These are phyloP conservation scores for Cercopithecus mona DNA, from an alignment of 2,113 vertebrate species.

Conservation along the genomic window DNA sequence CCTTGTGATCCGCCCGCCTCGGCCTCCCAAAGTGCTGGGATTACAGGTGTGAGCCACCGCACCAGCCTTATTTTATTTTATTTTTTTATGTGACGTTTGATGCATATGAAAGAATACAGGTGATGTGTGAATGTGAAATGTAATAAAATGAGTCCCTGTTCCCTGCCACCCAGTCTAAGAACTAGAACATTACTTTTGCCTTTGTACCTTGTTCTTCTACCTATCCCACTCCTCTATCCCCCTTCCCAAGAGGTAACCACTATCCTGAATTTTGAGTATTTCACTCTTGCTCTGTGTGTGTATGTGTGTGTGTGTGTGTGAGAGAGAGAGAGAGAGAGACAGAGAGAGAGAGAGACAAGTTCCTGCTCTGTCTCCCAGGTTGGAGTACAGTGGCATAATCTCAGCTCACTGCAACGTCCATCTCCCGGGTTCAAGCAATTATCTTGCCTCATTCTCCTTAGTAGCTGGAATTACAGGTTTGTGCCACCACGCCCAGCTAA, in stretches of 20 bases:
- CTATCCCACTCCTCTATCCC: not conserved
- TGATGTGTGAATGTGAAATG: not conserved
- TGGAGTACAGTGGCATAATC: not conserved
- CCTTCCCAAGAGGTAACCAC: not conserved
- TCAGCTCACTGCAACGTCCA: too few relatives aligned
- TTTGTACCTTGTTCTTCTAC: not conserved
- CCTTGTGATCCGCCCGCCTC: too few relatives aligned
- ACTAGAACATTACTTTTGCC: not conserved
- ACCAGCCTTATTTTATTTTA: not conserved
- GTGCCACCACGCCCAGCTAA: too few relatives aligned
- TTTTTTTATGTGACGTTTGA: not conserved
- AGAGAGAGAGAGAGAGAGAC: too few relatives aligned
- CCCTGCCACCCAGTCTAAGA: not conserved
- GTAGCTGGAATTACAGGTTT: too few relatives aligned
- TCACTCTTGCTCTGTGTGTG: not conserved
- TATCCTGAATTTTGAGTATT: not conserved
- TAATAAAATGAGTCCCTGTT: not conserved
- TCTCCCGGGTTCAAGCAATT: too few relatives aligned
- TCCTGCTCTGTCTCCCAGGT: not conserved
- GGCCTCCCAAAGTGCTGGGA: too few relatives aligned
- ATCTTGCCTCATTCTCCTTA: too few relatives aligned
- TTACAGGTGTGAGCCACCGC: too few relatives aligned
- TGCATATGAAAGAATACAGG: not conserved
- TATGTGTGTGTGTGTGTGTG: too few relatives aligned
- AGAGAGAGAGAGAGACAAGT: too few relatives aligned